Conservation (phyloP, 2,797 vertebrate genomes). For the Coregonus sp. region DNA sequence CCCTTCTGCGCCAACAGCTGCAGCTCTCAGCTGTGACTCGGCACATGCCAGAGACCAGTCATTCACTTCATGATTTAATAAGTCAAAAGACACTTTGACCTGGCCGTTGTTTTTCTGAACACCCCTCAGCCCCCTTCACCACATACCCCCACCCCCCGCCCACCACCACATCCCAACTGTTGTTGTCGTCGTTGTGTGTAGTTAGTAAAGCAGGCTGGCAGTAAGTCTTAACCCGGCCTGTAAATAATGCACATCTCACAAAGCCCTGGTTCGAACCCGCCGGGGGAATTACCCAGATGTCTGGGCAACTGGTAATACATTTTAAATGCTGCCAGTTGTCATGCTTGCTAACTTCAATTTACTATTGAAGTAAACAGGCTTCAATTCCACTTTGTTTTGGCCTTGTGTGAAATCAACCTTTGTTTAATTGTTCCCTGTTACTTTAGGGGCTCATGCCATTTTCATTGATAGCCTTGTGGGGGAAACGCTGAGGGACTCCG, state of each 20-base stretch:
- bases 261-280: constrained; percentile 6
- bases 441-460: not conserved
- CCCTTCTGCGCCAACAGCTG: constrained; percentile 39
- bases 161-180: constrained; percentile 19
- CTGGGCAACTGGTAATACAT: constrained; percentile 67
- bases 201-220: not conserved
- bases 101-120: constrained; percentile 33
- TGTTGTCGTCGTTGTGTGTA: constrained; percentile 16
- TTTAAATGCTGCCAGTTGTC: constrained; percentile 61
- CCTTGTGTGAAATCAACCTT: constrained; percentile 54
- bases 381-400: constrained; percentile 55
- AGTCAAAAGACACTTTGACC: constrained; percentile 43
- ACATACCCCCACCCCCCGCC: constrained; percentile 8
- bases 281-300: constrained; percentile 64
- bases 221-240: constrained; percentile 8
- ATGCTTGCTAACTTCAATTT: constrained; percentile 62
- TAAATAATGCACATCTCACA: constrained; percentile 47
- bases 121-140: constrained; percentile 25
- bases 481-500: not conserved
- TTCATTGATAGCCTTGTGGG: not conserved
- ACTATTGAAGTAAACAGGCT: constrained; percentile 64
- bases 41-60: constrained; percentile 34
- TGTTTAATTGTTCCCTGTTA: constrained; percentile 53
- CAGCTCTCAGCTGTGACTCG: constrained; percentile 38
- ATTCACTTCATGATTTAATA: constrained; percentile 59